Evolutionary conservation across 2,797 vertebrate genomes (phyloP), one percentile per base, ranked within the genome.

Genomic region (Loris lydekkerianus): DNA sequence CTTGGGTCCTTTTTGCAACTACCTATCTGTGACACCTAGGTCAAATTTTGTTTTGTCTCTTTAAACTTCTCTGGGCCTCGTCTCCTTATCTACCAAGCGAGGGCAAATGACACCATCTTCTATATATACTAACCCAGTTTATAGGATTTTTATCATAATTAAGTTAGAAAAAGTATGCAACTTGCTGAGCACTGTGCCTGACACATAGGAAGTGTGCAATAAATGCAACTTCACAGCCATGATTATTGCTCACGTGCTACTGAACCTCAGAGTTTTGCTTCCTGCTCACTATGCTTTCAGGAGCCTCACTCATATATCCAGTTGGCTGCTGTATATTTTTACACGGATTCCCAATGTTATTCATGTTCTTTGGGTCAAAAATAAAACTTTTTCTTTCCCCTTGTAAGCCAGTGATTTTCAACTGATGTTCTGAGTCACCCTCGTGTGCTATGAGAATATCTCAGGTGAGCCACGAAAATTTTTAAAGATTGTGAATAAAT

Each of bases 11-110:
- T 78, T 95, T 86, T 56, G 15, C 18, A 93, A 6, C 40, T 29
- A 56, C 73, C 60, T 81, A 80, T 43, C 69, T 82, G 10, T 63
- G 29, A 87, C 29, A 82, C 29, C 31, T 60, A n/a, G 40, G 56
- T 7, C 1, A 76, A 91, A 14, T 83, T 89, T 63, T 69, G 23
- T 70, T 40, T 73, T 60, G 11, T n/a, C 40, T 94, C 92, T 95
- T 92, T 10, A 94, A 93, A 40, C 20, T 94, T 95, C 34, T 84
- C 89, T 83, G 82, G 72, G 31, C 34, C 83, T 96, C 43, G 49
- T 94, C 69, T 49, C 18, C 60, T 91, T 85, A 84, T 58, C 63
- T 89, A 70, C 10, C 40, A 37, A 78, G 53, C 69, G 11, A 85
- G 21, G 37, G 67, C 65, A 95, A 87, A 49, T 77, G 58, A 46